Percentiles rank a stretch among this genome's conserved stretches.
phyloP scores from a whole-genome alignment of 2,888 invertebrate genomes.

The Pristionchus entomophagus region DNA sequence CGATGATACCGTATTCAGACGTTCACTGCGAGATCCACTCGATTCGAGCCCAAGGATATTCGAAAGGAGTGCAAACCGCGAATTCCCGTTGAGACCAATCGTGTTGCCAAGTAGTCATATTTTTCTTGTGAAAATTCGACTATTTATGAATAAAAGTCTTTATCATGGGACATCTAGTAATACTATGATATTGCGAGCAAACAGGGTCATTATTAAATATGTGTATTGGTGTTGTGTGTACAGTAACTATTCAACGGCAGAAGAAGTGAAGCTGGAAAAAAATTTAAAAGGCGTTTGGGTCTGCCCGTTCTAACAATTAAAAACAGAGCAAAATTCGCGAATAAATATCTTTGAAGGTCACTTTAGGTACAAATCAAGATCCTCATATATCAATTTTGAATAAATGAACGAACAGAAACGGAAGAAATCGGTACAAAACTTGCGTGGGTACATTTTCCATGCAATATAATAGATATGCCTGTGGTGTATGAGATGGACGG shows the following conservation, averaged over 20 bases:
- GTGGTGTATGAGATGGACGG: slow-evolving; percentile 10
- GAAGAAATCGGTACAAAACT: not conserved
- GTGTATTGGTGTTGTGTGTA: not conserved
- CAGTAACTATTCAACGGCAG: not conserved
- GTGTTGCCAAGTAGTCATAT: not conserved
- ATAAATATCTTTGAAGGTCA: slow-evolving; percentile 28
- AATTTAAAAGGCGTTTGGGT: slow-evolving; percentile 10
- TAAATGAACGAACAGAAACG: not conserved
- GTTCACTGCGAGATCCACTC: slow-evolving; percentile 32
- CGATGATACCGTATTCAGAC: slow-evolving; percentile 9
- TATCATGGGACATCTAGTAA: slow-evolving; percentile 12
- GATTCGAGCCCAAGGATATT: slow-evolving; percentile 39
- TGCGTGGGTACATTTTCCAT: too few species aligned
- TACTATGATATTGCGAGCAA: slow-evolving; percentile 14
- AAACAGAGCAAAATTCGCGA: slow-evolving; percentile 18
- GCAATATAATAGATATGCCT: not conserved
- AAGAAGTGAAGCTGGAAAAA: slow-evolving; percentile 14
- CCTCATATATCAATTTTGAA: not conserved
- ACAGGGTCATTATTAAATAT: not conserved
- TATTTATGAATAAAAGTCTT: not conserved
- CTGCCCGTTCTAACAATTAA: slow-evolving; percentile 30
- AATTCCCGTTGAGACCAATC: slow-evolving; percentile 29
- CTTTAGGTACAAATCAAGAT: slow-evolving; percentile 30
- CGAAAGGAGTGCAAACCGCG: slow-evolving; percentile 2
- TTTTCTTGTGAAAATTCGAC: not conserved